Evolutionary conservation across 2,797 vertebrate genomes (phyloP), one percentile per base, ranked within the genome.

Genomic region (Gymnoscopelus microlampas): DNA sequence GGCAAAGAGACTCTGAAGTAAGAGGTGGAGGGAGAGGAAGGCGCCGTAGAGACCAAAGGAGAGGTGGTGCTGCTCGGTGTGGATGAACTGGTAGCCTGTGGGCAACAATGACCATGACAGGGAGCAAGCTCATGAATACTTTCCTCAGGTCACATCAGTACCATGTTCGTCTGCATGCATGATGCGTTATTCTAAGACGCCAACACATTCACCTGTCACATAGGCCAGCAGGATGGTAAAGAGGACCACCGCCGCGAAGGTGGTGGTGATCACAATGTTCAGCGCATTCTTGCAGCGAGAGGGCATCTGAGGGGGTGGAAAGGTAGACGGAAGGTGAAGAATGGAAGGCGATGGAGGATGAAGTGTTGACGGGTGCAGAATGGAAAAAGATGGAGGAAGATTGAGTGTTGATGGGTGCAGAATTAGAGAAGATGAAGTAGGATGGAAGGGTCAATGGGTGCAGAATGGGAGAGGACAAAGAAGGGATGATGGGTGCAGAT

Each of bases 41-140:
- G 97, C 97, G 1, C 98, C 98, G 53, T 99, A 99, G 60, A 99
- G 94, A 63, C 98, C 98, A 0, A 99, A 99, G 68, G 98, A 99
- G 59, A 99, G 95, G 92, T 99, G 96, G 92, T 99, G 97, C 90
- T 97, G 96, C 88, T 99, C 97, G 0, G 97, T 99, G 91, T 97
- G 97, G 89, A 99, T 98, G 89, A 99, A 98, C 92, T 99, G 97
- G 92, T 99, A 99, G 55, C 98, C 97, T 66, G 24, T 8, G 5
- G 48, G 44, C 3, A 3, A 59, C 44, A 73, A 15, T 63, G 1
- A 32, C 62, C 66, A 13, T 58, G n/a, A 74, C 4, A 2, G 4
- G 15, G 48, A 19, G 58, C 4, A 26, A 56, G 32, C 48, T 29
- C 2, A 23, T 53, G 49, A 53, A 59, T 23, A 47, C 44, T 23